Conservation (phyloP, 2,797 vertebrate species). For the Chrosomus eos region DNA sequence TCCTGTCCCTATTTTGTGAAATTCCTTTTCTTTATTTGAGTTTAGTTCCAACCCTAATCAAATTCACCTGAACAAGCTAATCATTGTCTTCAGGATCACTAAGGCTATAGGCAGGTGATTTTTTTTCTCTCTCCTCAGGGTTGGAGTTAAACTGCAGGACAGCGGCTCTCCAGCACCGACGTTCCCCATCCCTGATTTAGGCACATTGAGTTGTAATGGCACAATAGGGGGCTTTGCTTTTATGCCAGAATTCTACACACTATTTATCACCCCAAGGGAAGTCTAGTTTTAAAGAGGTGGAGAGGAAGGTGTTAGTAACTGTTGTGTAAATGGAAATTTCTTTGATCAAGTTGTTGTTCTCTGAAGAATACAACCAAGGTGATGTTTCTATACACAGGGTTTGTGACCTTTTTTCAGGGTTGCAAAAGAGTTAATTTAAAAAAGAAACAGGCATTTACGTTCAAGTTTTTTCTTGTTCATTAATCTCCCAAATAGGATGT, state of each 20-base stretch:
- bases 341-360: not conserved
- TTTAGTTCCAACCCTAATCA: too few relatives aligned
- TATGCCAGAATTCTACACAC: not conserved
- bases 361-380: not conserved
- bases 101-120: too few relatives aligned
- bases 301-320: too few relatives aligned
- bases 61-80: too few relatives aligned
- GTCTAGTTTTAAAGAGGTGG: not conserved
- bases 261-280: not conserved
- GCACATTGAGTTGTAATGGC: not conserved
- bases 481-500: conserved; percentile 20
- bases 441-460: not conserved
- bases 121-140: too few relatives aligned
- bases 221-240: not conserved
- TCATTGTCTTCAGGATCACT: too few relatives aligned
- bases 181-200: not conserved
- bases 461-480: not conserved
- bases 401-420: not conserved
- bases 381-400: not conserved
- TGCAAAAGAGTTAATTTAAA: not conserved
- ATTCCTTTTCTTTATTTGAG: too few relatives aligned
- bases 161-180: too few relatives aligned
- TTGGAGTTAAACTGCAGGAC: too few relatives aligned
- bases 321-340: not conserved
- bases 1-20: too few relatives aligned